These are phyloP conservation scores for Calycopis cecrops DNA, from an alignment of 1,140 invertebrate genomes.

Conservation along the genomic window DNA sequence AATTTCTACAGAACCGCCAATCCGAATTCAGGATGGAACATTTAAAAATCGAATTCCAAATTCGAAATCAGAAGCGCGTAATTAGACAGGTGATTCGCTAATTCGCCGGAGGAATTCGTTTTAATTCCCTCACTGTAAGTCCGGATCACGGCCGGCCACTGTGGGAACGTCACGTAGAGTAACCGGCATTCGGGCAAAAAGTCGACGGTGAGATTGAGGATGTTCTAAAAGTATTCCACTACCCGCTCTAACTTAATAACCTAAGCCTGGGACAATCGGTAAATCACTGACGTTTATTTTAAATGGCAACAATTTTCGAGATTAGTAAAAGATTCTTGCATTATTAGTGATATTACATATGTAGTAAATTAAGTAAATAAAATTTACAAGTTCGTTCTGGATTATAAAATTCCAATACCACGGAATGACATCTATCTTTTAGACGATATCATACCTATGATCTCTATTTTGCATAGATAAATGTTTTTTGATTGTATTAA, in stretches of 20 bases:
- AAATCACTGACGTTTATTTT: neutral
- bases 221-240: conserved; percentile 28
- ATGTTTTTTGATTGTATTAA: neutral
- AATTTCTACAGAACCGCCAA: too few relatives aligned
- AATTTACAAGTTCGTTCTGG: too few relatives aligned
- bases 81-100: conserved; percentile 70
- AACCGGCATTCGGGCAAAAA: conserved; percentile 60
- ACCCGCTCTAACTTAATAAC: neutral
- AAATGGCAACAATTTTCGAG: neutral
- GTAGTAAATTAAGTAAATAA: too few relatives aligned
- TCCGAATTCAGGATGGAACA: conserved; percentile 25
- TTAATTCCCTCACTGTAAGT: conserved; percentile 45
- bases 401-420: too few relatives aligned
- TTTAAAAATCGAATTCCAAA: conserved; percentile 46
- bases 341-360: too few relatives aligned
- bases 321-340: too few relatives aligned
- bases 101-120: conserved; percentile 59
- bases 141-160: conserved; percentile 36
- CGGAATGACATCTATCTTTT: too few relatives aligned
- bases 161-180: conserved; percentile 68
- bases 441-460: too few relatives aligned
- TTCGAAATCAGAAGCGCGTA: conserved; percentile 44
- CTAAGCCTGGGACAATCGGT: too few relatives aligned
- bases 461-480: too few relatives aligned
- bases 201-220: conserved; percentile 34